Percentiles rank a stretch among this genome's conserved stretches.
phyloP scores from a whole-genome alignment of 2,797 vertebrate species.

The Pyrocephalus nanus region DNA sequence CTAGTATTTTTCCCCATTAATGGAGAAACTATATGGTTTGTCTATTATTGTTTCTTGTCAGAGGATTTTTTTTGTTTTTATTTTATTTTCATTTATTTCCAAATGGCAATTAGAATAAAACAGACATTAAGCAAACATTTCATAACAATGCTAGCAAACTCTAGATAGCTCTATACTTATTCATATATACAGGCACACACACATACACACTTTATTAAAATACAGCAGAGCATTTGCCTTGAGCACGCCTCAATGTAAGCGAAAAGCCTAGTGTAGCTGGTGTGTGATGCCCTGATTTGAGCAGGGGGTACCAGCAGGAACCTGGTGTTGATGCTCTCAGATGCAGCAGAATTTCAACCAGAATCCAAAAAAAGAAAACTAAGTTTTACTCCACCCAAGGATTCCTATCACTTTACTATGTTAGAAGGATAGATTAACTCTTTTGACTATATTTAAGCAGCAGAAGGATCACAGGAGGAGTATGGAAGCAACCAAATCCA shows the following conservation, averaged over 20 bases:
- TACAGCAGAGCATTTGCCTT: conserved; percentile 45
- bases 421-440: background rate
- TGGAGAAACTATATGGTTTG: conserved; percentile 26
- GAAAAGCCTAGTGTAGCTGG: background rate
- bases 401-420: background rate
- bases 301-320: background rate
- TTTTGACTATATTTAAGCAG: background rate
- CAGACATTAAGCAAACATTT: conserved; percentile 40
- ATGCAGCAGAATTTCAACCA: background rate
- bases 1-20: background rate
- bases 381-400: background rate
- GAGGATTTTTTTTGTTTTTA: conserved; percentile 34
- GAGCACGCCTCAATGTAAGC: conserved; percentile 33
- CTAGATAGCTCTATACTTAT: conserved; percentile 34
- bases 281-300: conserved; percentile 5
- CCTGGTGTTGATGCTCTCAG: background rate
- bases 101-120: conserved; percentile 46
- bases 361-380: background rate
- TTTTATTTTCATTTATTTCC: conserved; percentile 12
- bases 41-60: conserved; percentile 13
- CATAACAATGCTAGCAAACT: conserved; percentile 44
- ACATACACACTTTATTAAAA: conserved; percentile 39
- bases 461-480: background rate
- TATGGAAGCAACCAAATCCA: background rate
- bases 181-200: background rate